These are phyloP conservation scores for Lissonota sp. DNA, from an alignment of 2,888 invertebrate species.

Conservation along the genomic window DNA sequence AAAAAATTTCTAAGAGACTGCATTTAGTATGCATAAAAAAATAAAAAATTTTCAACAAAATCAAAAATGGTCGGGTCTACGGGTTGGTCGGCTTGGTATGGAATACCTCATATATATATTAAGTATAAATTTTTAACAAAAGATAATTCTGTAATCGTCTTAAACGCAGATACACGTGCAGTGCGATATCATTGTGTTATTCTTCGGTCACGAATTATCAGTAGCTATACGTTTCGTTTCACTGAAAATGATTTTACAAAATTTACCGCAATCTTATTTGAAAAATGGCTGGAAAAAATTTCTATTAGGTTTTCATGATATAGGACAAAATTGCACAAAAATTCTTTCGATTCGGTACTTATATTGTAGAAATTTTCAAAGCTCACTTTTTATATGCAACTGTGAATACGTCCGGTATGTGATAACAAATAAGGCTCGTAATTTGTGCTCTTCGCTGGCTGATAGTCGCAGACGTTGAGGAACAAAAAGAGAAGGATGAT, in stretches of 20 bases:
- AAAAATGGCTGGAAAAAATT: no score
- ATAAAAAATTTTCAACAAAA: no score
- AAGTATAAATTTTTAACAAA: constrained; percentile 13
- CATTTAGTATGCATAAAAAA: no score
- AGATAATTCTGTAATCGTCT: constrained; percentile 40
- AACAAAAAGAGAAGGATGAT: background rate
- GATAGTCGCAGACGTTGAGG: background rate
- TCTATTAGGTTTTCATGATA: no score
- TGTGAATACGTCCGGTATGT: background rate
- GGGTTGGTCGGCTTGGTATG: no score
- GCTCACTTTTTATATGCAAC: no score
- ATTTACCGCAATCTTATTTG: background rate
- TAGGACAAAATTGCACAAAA: no score
- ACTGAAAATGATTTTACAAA: constrained; percentile 14
- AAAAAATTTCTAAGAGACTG: no score
- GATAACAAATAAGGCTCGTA: constrained; percentile 9
- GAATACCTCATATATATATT: constrained; percentile 15
- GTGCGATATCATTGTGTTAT: constrained; percentile 64
- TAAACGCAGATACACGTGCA: no score
- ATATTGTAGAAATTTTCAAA: no score
- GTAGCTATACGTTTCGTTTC: constrained; percentile 41
- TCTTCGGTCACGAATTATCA: constrained; percentile 62
- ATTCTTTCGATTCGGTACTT: no score
- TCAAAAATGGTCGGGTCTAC: no score
- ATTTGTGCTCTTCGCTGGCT: background rate